These are phyloP conservation scores for Volucella bombylans DNA, from an alignment of 2,888 invertebrate species.

Conservation along the genomic window DNA sequence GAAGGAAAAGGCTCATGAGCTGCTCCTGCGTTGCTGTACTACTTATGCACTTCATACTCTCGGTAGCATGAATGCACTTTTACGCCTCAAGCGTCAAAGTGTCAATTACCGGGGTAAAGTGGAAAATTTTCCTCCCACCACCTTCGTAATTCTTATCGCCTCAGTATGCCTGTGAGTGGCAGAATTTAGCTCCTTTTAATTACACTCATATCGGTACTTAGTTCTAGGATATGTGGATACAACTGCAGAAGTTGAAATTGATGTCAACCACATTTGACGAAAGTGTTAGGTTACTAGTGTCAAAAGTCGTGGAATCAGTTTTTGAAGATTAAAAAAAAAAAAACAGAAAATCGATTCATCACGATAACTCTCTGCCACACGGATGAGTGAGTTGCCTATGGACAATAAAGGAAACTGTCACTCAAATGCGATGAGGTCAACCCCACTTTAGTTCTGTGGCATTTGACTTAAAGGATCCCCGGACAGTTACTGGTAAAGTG, in stretches of 20 bases:
- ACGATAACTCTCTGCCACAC: no score
- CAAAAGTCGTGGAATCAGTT: no score
- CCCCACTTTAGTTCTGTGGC: no score
- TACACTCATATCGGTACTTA: slow-evolving; percentile 40
- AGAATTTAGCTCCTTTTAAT: slow-evolving; percentile 33
- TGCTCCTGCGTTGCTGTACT: not conserved
- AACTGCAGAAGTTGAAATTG: not conserved
- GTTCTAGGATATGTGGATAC: no score
- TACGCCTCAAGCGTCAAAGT: slow-evolving; percentile 17
- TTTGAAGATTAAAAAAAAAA: not conserved
- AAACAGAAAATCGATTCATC: not conserved
- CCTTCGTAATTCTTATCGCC: not conserved
- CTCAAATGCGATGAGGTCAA: not conserved
- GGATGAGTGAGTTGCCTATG: no score
- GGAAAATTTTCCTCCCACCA: not conserved
- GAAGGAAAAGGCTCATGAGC: not conserved
- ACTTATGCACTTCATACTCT: no score
- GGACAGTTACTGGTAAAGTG: no score
- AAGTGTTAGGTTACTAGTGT: no score
- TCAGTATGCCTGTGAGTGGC: not conserved
- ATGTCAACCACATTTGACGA: no score
- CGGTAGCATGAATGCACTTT: slow-evolving; percentile 29
- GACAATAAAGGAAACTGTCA: slow-evolving; percentile 27
- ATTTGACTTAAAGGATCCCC: no score
- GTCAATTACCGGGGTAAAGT: slow-evolving; percentile 27